Evolutionary conservation across 1,140 invertebrate species (phyloP).

Genomic region (Drosophila elegans): DNA sequence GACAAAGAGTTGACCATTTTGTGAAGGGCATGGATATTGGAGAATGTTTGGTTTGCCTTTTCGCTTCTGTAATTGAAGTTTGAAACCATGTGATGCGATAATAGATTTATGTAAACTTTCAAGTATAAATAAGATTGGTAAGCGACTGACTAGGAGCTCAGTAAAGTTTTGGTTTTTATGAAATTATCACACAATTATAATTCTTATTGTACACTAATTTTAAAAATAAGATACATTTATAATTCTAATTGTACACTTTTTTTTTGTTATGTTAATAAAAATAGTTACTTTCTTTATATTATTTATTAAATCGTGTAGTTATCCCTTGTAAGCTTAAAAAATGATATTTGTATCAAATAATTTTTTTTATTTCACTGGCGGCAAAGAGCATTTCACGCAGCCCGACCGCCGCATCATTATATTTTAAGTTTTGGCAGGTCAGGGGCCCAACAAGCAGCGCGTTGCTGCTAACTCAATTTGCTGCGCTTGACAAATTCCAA

Average conservation of each 20-base stretch:
- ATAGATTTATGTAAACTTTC: too few species aligned
- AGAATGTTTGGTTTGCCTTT: constrained; percentile 1
- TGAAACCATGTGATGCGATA: neutral
- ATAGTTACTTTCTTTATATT: too few species aligned
- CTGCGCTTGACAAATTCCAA: constrained; percentile 76
- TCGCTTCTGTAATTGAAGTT: neutral
- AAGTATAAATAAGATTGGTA: too few species aligned
- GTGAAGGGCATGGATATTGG: neutral
- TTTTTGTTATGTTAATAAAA: too few species aligned
- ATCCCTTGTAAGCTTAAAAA: neutral
- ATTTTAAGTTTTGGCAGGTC: neutral
- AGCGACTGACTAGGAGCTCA: too few species aligned
- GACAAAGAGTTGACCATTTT: constrained; percentile 1
- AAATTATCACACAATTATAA: too few species aligned
- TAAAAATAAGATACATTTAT: too few species aligned
- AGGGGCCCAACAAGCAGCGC: constrained; percentile 7
- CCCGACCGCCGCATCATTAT: neutral
- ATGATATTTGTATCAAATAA: neutral
- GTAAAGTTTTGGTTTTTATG: too few species aligned
- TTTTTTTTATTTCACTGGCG: neutral
- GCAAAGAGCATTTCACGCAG: neutral
- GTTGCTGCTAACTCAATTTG: constrained; percentile 74
- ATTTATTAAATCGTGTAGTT: too few species aligned
- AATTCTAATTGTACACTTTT: too few species aligned
- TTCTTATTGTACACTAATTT: too few species aligned